Conservation (phyloP, 2,888 invertebrate genomes). For the Zeuzera pyrina region DNA sequence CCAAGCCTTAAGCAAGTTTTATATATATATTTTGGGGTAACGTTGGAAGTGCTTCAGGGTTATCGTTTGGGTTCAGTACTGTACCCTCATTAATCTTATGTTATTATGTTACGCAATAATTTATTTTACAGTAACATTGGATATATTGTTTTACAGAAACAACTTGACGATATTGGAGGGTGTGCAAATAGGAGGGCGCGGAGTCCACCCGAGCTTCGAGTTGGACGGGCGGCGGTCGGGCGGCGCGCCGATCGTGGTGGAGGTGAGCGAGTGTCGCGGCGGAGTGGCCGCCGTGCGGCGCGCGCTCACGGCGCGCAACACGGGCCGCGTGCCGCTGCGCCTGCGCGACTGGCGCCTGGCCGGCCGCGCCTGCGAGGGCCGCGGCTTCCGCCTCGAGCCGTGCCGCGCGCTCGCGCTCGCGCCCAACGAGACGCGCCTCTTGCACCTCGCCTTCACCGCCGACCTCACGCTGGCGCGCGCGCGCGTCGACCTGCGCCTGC, state of each 20-base stretch:
- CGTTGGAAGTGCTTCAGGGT: too few species aligned
- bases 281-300: conserved; percentile 75
- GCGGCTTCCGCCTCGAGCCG: conserved; percentile 46
- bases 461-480: conserved; percentile 46
- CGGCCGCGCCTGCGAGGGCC: conserved; percentile 39
- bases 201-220: conserved; percentile 89
- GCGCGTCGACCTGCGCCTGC: conserved; percentile 27
- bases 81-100: too few species aligned
- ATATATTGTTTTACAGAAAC: too few species aligned
- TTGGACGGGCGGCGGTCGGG: conserved; percentile 91
- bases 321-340: conserved; percentile 90
- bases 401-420: conserved; percentile 41
- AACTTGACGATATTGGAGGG: conserved; percentile 94
- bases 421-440: conserved; percentile 43
- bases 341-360: conserved; percentile 63
- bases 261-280: conserved; percentile 87
- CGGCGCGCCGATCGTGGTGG: conserved; percentile 85
- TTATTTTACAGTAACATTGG: too few species aligned
- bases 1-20: too few species aligned
- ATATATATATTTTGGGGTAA: too few species aligned
- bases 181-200: conserved; percentile 85
- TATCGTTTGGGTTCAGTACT: too few species aligned
- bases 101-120: too few species aligned
- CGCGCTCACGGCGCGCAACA: conserved; percentile 88
- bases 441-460: conserved; percentile 36